Evolutionary conservation across 1,140 invertebrate genomes (phyloP).

Genomic region (Drosophila auraria): DNA sequence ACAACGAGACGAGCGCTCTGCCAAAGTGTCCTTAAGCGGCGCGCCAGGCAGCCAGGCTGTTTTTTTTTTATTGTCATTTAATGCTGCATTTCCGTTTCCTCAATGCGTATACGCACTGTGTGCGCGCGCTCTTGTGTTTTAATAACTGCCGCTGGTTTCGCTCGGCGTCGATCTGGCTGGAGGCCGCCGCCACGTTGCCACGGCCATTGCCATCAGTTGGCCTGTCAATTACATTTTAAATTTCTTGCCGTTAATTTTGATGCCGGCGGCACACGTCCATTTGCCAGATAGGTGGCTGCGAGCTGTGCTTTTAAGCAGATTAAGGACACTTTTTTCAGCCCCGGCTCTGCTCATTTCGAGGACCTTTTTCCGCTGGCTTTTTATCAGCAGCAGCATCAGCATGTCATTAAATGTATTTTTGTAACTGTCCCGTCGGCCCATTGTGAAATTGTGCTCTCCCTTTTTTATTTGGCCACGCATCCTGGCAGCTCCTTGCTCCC

Average conservation of each 20-base stretch:
- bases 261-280: slow-evolving; percentile 45
- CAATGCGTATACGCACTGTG: slow-evolving; percentile 70
- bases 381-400: slow-evolving; percentile 28
- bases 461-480: slow-evolving; percentile 50
- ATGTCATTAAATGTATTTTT: slow-evolving; percentile 76
- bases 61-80: slow-evolving; percentile 73
- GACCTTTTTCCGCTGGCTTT: slow-evolving; percentile 41
- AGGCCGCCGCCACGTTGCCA: slow-evolving; percentile 27
- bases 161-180: slow-evolving; percentile 35
- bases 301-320: slow-evolving; percentile 75
- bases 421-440: slow-evolving; percentile 64
- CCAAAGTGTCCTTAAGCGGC: slow-evolving; percentile 60
- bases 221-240: slow-evolving; percentile 83
- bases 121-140: slow-evolving; percentile 47
- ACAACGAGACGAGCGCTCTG: slow-evolving; percentile 37
- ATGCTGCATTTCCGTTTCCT: slow-evolving; percentile 76
- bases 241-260: slow-evolving; percentile 80
- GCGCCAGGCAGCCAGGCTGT: slow-evolving; percentile 14
- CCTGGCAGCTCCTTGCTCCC: slow-evolving; percentile 17
- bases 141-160: slow-evolving; percentile 65
- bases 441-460: slow-evolving; percentile 62
- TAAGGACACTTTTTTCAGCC: slow-evolving; percentile 63
- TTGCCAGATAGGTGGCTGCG: slow-evolving; percentile 20
- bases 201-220: slow-evolving; percentile 61
- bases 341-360: slow-evolving; percentile 58